phyloP scores from a whole-genome alignment of 2,797 vertebrate species.

The Clamator glandarius region DNA sequence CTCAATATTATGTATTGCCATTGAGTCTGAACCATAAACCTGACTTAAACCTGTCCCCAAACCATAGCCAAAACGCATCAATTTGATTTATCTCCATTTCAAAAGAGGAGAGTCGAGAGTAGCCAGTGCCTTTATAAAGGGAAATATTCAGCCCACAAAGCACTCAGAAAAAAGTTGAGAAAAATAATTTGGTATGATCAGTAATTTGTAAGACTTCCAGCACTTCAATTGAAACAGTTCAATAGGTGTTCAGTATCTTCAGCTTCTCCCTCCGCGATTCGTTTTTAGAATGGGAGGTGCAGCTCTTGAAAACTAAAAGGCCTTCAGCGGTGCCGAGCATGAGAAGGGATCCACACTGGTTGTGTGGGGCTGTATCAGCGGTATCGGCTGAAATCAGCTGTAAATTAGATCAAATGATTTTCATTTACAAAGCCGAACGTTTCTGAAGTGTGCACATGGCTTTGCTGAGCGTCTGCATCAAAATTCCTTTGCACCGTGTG shows the following conservation, averaged over 20 bases:
- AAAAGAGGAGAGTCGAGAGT: not conserved
- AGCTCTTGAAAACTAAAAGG: not conserved
- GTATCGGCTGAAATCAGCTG: not conserved
- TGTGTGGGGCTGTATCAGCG: not conserved
- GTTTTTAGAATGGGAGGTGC: not conserved
- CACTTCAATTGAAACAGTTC: not conserved
- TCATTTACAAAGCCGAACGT: not conserved
- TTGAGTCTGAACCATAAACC: not conserved
- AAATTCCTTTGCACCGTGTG: not conserved
- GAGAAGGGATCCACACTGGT: not conserved
- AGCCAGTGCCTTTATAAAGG: not conserved
- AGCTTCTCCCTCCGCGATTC: not conserved
- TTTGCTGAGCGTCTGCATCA: not conserved
- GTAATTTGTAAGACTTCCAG: not conserved
- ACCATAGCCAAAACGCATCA: not conserved
- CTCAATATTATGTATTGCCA: not conserved
- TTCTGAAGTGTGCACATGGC: not conserved
- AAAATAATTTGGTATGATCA: not conserved
- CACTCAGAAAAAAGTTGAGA: not conserved
- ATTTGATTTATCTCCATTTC: not conserved
- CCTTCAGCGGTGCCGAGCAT: not conserved
- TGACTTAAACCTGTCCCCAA: not conserved
- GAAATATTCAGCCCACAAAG: not conserved
- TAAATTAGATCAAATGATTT: not conserved
- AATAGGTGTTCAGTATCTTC: not conserved